Conservation (phyloP, 2,797 vertebrate genomes). For the Gephyroberyx darwinii region DNA sequence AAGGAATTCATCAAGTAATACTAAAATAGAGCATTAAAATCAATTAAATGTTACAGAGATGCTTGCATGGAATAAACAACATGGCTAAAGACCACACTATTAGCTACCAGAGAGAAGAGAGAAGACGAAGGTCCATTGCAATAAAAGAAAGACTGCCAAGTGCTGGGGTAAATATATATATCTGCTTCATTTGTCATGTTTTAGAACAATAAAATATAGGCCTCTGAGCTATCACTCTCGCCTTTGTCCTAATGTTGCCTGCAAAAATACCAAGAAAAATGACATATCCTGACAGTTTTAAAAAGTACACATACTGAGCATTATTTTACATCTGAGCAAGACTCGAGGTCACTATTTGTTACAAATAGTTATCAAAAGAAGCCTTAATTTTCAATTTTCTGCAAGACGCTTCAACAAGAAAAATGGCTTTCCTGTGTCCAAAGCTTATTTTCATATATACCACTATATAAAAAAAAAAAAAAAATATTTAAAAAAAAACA, state of each 20-base stretch:
- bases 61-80: constrained; percentile 95
- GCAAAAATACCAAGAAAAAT: constrained; percentile 87
- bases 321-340: constrained; percentile 86
- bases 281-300: constrained; percentile 84
- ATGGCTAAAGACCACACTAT: constrained; percentile 98
- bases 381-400: constrained; percentile 81
- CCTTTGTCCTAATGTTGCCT: constrained; percentile 84
- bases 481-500: constrained; percentile 79
- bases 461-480: constrained; percentile 88
- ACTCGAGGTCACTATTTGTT: constrained; percentile 87
- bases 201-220: constrained; percentile 88
- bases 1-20: constrained; percentile 82
- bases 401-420: constrained; percentile 83
- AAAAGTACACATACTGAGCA: constrained; percentile 86
- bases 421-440: constrained; percentile 84
- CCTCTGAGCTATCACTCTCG: constrained; percentile 82
- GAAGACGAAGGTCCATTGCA: constrained; percentile 94
- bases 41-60: constrained; percentile 92
- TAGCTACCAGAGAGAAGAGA: constrained; percentile 88
- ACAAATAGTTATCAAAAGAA: constrained; percentile 91
- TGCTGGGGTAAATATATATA: constrained; percentile 96
- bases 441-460: constrained; percentile 85
- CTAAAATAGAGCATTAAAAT: constrained; percentile 83
- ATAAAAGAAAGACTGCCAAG: constrained; percentile 98
- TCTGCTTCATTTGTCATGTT: constrained; percentile 92